phyloP scores from a whole-genome alignment of 2,113 vertebrate genomes.

The Sitta europaea region DNA sequence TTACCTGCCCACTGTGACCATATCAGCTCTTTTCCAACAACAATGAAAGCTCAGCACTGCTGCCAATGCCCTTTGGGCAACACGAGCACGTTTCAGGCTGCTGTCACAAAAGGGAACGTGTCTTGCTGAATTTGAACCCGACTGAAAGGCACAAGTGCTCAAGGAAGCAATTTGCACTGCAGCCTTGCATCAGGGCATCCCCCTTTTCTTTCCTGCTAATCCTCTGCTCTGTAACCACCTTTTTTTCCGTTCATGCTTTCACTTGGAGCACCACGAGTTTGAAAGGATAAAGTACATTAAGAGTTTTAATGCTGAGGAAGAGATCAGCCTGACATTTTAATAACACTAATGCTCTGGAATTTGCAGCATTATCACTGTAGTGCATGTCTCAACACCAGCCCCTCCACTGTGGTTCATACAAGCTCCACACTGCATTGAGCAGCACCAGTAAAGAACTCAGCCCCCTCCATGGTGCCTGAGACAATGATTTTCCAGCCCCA shows the following conservation, averaged over 20 bases:
- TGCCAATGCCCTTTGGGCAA: not conserved
- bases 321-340: slow-evolving; percentile 59
- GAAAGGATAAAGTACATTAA: slow-evolving; percentile 62
- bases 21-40: not conserved
- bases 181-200: not conserved
- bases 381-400: not conserved
- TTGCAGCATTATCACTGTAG: slow-evolving; percentile 56
- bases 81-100: not conserved
- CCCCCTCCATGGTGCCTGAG: not conserved
- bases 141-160: not conserved
- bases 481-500: not conserved
- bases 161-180: not conserved
- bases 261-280: not conserved
- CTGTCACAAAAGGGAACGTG: not conserved
- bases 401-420: not conserved
- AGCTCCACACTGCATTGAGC: not conserved
- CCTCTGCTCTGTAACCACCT: not conserved
- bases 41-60: not conserved
- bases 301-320: slow-evolving; percentile 59
- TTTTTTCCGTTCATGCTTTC: not conserved
- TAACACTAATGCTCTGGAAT: slow-evolving; percentile 46
- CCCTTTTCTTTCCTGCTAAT: not conserved
- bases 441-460: not conserved
- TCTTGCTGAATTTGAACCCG: not conserved
- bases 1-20: not conserved